A percentile compares a stretch with the other conserved stretches of the same genome.
Conservation (phyloP, 2,888 invertebrate species). For the Seira musarum region DNA sequence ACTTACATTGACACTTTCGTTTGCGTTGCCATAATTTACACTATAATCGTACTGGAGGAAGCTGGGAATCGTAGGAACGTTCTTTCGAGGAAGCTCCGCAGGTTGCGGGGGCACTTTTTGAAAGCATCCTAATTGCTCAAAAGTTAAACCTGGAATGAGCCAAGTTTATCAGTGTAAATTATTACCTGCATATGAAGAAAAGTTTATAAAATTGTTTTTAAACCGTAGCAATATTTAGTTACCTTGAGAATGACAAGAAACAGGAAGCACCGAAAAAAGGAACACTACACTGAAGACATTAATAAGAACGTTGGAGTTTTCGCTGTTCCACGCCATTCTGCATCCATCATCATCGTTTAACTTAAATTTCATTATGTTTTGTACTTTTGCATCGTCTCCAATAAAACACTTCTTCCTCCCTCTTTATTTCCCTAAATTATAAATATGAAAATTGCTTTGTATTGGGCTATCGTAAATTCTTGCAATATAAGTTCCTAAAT, state of each 20-base stretch:
- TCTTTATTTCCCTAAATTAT: no score
- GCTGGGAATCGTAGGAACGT: conserved; percentile 28
- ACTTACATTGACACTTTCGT: not conserved
- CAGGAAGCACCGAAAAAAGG: not conserved
- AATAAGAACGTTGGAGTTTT: not conserved
- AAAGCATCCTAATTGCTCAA: conserved; percentile 53
- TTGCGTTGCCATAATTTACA: not conserved
- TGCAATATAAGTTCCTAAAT: no score
- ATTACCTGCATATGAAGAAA: no score
- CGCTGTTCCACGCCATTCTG: not conserved
- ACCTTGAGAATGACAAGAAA: conserved; percentile 3
- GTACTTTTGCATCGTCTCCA: not conserved
- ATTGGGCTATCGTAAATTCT: no score
- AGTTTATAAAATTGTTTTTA: no score
- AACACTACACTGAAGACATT: not conserved
- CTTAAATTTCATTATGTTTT: conserved; percentile 5
- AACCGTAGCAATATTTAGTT: not conserved
- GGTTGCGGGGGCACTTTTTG: conserved; percentile 49
- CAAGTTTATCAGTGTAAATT: no score
- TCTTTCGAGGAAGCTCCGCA: conserved; percentile 11
- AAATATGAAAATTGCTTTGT: no score
- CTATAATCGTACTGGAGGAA: conserved; percentile 39
- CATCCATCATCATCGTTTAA: not conserved
- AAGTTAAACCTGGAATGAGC: conserved; percentile 19
- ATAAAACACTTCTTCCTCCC: no score